Evolutionary conservation across 2,797 vertebrate species (phyloP).

Genomic region (Paguma larvata): DNA sequence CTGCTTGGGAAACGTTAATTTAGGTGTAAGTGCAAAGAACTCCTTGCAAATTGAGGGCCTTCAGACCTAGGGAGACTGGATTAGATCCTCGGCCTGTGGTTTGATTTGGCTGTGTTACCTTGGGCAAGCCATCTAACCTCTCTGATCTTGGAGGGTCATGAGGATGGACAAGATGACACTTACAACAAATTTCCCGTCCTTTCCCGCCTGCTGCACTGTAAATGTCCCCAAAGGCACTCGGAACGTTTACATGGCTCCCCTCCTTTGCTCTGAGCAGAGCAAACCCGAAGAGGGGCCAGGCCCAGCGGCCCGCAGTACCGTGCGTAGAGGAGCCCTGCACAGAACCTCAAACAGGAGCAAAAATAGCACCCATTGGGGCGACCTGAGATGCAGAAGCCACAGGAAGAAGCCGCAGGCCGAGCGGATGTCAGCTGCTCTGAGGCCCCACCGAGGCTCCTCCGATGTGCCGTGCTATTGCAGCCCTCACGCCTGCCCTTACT

Average conservation of each 20-base stretch:
- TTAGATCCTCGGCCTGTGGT: not conserved
- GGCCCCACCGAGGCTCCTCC: slow-evolving; percentile 59
- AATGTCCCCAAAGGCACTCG: not conserved
- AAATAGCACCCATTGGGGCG: slow-evolving; percentile 70
- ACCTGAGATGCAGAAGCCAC: slow-evolving; percentile 71
- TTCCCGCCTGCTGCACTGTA: not conserved
- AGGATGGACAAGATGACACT: not conserved
- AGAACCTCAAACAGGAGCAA: slow-evolving; percentile 49
- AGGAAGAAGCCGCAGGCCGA: slow-evolving; percentile 75
- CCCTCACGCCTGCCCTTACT: slow-evolving; percentile 91
- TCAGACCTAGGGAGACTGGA: not conserved
- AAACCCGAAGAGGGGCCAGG: not conserved
- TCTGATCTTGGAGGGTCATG: not conserved
- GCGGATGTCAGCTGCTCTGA: slow-evolving; percentile 79
- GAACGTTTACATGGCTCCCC: not conserved
- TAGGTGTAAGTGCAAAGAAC: not conserved
- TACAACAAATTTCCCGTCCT: not conserved
- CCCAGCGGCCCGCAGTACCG: not conserved
- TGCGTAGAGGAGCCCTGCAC: not conserved
- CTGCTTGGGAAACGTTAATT: not conserved
- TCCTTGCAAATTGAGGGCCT: not conserved
- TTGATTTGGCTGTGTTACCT: slow-evolving; percentile 39
- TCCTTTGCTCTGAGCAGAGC: not conserved
- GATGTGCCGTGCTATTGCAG: slow-evolving; percentile 48
- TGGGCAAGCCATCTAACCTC: not conserved